These are phyloP conservation scores for Tortrix viridana DNA, from an alignment of 2,888 invertebrate species.

Conservation along the genomic window DNA sequence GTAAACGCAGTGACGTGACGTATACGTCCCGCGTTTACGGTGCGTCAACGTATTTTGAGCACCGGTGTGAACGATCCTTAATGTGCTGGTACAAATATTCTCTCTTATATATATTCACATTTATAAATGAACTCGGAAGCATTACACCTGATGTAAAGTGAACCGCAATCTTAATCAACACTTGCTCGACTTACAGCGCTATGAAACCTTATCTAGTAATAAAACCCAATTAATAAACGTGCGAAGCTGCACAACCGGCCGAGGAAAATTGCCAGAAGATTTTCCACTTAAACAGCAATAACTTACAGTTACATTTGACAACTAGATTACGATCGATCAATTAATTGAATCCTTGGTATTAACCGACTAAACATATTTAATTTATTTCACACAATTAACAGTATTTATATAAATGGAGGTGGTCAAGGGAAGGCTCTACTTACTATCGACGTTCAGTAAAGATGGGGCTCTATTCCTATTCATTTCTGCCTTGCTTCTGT, in stretches of 20 bases:
- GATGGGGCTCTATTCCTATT: too few species aligned
- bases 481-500: too few species aligned
- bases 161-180: not conserved
- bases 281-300: slow-evolving; percentile 27
- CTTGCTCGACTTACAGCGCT: not conserved
- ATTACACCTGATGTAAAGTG: too few species aligned
- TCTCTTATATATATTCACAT: too few species aligned
- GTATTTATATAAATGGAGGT: not conserved
- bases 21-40: too few species aligned
- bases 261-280: slow-evolving; percentile 4
- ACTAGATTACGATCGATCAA: slow-evolving; percentile 13
- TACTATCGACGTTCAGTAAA: too few species aligned
- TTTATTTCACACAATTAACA: not conserved
- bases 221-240: not conserved
- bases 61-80: too few species aligned
- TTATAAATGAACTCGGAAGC: too few species aligned
- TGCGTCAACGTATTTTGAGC: too few species aligned
- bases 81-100: too few species aligned
- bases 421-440: not conserved
- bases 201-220: slow-evolving; percentile 5
- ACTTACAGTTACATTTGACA: slow-evolving; percentile 14
- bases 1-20: too few species aligned
- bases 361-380: not conserved
- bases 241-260: not conserved
- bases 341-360: slow-evolving; percentile 2